Evolutionary conservation across 2,797 vertebrate genomes (phyloP).

Genomic region (Sebastes variabilis): DNA sequence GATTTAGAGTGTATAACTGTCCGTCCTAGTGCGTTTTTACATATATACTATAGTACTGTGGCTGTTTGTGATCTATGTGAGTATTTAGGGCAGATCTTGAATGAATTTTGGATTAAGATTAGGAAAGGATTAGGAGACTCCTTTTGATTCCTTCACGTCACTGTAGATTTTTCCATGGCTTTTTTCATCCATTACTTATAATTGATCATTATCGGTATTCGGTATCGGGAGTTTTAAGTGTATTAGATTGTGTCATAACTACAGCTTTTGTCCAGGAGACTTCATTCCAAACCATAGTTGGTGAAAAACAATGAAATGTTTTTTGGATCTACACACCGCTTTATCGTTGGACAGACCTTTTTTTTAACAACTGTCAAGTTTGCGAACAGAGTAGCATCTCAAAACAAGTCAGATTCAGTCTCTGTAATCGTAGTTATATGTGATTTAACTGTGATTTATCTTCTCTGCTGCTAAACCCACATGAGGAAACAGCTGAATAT

Average conservation of each 20-base stretch:
- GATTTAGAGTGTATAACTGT: too few species aligned
- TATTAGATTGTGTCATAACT: background rate
- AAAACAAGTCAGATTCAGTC: background rate
- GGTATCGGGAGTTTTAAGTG: background rate
- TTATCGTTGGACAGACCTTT: background rate
- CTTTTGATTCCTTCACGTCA: too few species aligned
- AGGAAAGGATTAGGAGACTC: too few species aligned
- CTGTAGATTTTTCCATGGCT: too few species aligned
- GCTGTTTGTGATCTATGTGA: too few species aligned
- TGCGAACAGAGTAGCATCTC: background rate
- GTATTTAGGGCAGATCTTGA: too few species aligned
- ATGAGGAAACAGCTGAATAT: background rate
- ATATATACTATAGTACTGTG: too few species aligned
- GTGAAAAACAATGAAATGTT: background rate
- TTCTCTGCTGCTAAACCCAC: background rate
- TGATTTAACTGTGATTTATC: constrained; percentile 1
- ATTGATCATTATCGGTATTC: too few species aligned
- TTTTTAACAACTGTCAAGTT: background rate
- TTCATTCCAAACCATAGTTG: background rate
- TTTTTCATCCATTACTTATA: background rate
- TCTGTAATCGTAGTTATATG: background rate
- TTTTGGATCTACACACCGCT: background rate
- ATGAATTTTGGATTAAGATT: too few species aligned
- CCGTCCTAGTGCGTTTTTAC: too few species aligned
- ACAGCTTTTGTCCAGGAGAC: background rate